Base-by-base conservation (phyloP, 2,113 vertebrate genomes). In the Garra rufa region DNA sequence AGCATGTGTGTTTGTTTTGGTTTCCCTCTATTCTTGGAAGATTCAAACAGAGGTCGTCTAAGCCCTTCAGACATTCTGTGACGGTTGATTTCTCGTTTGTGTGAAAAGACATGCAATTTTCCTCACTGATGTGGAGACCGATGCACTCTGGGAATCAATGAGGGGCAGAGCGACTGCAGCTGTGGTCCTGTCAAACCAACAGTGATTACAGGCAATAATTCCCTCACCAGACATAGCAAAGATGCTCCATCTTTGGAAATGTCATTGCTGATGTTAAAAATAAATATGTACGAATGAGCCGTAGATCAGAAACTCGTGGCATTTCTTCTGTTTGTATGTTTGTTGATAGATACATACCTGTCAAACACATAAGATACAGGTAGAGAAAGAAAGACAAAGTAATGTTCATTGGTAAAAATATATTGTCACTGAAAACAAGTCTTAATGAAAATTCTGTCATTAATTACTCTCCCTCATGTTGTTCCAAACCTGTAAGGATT, bases 111-210 rank as follows among this genome's bases (percentile, higher is more conserved):
- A 24, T 85, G 74, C 65, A 76, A 86, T 88, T 87, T 87, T 57
- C 82, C 63, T 24, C 17, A 55, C 55, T 76, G 82, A 46, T 70
- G 69, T 52, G 48, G 52, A 85, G 77, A 88, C 77, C 48, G 80
- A 87, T 83, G 71, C 55, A 75, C 52, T 76, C 69, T 73, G 74
- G 21, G 67, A 84, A 85, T 87, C 78, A 81, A 84, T 86, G 73
- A 59, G 24, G 26, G 76, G 50, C 69, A 52, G 70, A 77, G 41
- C 41, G 48, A 44, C 41, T 61, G 82, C 77, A 86, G 77, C 82
- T 86, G 82, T 81, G 78, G 63, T 43, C 75, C 77, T 78, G 84
- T 38, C 88, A 85, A 79, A 87, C 46, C 52, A 78, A 48, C 26
- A 67, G 57, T 65, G 71, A 86, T 85, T 87, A 87, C 48, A 24